Evolutionary conservation across 2,888 invertebrate species (phyloP), one percentile per base, ranked within the genome.

Genomic region (Perizoma flavofasciatum): DNA sequence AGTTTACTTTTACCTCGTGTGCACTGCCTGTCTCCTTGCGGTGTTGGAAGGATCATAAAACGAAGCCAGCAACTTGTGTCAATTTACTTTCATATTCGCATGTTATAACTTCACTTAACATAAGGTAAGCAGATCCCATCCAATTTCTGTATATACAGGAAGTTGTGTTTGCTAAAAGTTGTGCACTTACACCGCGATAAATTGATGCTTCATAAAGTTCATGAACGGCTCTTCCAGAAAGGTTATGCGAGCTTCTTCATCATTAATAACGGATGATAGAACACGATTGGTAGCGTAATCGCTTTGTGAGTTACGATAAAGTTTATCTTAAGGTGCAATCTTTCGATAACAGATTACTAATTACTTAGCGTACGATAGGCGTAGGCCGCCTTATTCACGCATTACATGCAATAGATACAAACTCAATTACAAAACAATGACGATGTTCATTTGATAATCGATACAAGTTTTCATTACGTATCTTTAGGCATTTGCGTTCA

Each of bases 141-240:
- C 52, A 47, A 33, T 35, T 44, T 37, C 56, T 39, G 35, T 52
- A 48, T 34, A 55, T 61, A 6, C 10, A 22, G 51, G 53, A 45
- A 58, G 58, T 60, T 59, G 50, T 50, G 51, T 55, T 50, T 54
- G 55, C 49, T 46, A 44, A 51, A 52, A 49, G 55, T 54, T 55
- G 45, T 43, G 45, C 67, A 74, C 74, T 78, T 70, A 63, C 61
- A 59, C 66, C 65, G 75, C 66, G 69, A 75, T 70, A 71, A 73
- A 78, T 86, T 86, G 84, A 83, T 82, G 78, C 77, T 70, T 82
- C 81, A 74, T 83, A 82, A 86, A 81, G 67, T 77, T 75, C 76
- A 77, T 78, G 78, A 82, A 79, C 73, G 73, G 77, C 77, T 72
- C 75, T 78, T 73, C 73, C 76, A 69, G 72, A 74, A 72, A 73